Conservation (phyloP, 1,140 invertebrate genomes). For the Pemphigus obesinymphae region DNA sequence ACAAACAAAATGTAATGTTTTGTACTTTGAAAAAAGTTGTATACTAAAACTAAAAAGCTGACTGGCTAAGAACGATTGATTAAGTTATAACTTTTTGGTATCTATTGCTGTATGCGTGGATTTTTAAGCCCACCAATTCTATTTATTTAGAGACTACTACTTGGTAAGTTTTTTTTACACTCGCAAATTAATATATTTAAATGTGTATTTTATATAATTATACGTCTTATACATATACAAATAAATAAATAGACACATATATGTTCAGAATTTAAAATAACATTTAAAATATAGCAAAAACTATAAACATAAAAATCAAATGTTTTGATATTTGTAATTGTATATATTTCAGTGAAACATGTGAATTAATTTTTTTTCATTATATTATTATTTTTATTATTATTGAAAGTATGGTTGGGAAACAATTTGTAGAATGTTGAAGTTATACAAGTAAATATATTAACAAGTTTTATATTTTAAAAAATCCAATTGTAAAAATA, state of each 20-base stretch:
- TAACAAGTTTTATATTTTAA: conserved; percentile 31
- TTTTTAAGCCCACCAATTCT: conserved; percentile 25
- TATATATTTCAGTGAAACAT: conserved; percentile 25
- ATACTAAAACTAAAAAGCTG: conserved; percentile 15
- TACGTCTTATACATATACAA: neutral
- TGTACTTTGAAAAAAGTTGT: conserved; percentile 1
- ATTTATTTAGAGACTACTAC: conserved; percentile 34
- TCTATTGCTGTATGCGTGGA: neutral
- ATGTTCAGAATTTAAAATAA: neutral
- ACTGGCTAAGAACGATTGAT: conserved; percentile 4
- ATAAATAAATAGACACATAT: neutral
- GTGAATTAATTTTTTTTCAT: conserved; percentile 21
- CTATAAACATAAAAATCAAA: neutral
- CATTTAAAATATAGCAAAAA: neutral
- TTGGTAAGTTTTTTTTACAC: conserved; percentile 37
- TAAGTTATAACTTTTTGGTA: conserved; percentile 19
- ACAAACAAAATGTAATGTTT: neutral
- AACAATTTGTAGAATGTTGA: conserved; percentile 32
- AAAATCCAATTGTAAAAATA: conserved; percentile 31
- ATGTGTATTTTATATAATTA: too few relatives aligned
- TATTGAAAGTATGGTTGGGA: conserved; percentile 30
- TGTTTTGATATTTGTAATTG: conserved; percentile 28
- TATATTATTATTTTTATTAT: neutral
- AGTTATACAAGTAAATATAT: conserved; percentile 5
- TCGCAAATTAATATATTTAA: too few relatives aligned